Evolutionary conservation across 1,140 invertebrate genomes (phyloP).

Genomic region (Drosophila ironensis): DNA sequence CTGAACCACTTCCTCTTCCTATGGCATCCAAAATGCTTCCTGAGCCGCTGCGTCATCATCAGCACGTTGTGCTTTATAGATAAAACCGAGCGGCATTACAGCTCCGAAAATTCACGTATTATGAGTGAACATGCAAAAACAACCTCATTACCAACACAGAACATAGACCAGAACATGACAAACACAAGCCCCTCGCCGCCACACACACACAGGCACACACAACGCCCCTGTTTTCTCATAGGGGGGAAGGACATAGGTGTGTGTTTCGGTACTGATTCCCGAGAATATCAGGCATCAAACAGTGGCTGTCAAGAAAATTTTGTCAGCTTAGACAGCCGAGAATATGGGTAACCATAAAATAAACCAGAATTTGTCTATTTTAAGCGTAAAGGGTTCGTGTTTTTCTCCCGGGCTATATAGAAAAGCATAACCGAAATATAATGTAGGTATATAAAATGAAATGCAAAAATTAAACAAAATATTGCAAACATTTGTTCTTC

Average conservation of each 20-base stretch:
- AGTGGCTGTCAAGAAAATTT: not conserved
- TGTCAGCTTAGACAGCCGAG: not conserved
- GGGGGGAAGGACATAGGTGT: no score
- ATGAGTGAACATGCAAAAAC: conserved; percentile 56
- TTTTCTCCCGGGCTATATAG: no score
- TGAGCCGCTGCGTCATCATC: conserved; percentile 35
- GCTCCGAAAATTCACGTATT: conserved; percentile 39
- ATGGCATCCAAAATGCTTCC: conserved; percentile 29
- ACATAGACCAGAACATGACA: conserved; percentile 21
- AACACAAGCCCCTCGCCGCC: not conserved
- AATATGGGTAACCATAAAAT: not conserved
- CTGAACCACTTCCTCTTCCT: conserved; percentile 17
- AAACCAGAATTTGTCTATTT: not conserved
- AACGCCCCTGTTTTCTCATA: not conserved
- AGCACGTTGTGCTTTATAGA: conserved; percentile 45
- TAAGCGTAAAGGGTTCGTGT: no score
- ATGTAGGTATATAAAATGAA: no score
- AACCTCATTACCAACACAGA: conserved; percentile 43
- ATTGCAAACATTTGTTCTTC: no score
- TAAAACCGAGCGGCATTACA: conserved; percentile 31
- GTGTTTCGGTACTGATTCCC: not conserved
- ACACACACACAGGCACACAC: not conserved
- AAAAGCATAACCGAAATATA: no score
- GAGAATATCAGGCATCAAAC: not conserved
- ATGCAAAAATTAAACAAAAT: no score